Percentiles rank a stretch among this genome's conserved stretches.
phyloP scores from a whole-genome alignment of 2,797 vertebrate genomes.

The Melanotaenia boesemani region DNA sequence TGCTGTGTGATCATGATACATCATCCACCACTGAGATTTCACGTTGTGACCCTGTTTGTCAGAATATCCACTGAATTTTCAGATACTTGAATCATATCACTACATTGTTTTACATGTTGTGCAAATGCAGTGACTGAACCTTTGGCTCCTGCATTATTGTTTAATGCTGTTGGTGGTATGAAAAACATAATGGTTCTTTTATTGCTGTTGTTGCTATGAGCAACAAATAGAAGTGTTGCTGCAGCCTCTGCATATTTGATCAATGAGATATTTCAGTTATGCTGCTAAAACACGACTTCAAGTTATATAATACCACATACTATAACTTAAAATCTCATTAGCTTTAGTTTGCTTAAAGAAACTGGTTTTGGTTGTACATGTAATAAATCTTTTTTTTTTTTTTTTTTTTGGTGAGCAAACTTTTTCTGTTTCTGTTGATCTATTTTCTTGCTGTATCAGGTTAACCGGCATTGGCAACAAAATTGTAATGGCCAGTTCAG shows the following conservation, averaged over 20 bases:
- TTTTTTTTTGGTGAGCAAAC: background rate
- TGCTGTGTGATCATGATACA: background rate
- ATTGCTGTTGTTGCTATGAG: no score
- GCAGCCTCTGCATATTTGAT: background rate
- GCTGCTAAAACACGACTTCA: background rate
- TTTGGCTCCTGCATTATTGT: background rate
- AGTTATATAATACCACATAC: background rate
- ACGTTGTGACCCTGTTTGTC: background rate
- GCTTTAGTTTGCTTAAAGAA: background rate
- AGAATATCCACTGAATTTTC: background rate
- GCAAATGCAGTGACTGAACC: background rate
- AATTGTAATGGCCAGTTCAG: constrained; percentile 65
- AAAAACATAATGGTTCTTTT: no score
- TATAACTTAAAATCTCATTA: constrained; percentile 5
- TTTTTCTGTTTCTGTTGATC: background rate
- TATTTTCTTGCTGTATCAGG: constrained; percentile 31
- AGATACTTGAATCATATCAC: background rate
- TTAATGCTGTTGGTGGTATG: no score
- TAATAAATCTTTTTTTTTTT: background rate
- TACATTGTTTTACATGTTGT: background rate
- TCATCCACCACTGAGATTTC: background rate
- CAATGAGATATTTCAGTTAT: background rate
- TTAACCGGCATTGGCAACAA: constrained; percentile 4
- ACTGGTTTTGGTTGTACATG: background rate
- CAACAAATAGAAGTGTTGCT: background rate